Evolutionary conservation across 2,797 vertebrate species (phyloP), one percentile per base, ranked within the genome.

Genomic region (Benthosema pterotum): DNA sequence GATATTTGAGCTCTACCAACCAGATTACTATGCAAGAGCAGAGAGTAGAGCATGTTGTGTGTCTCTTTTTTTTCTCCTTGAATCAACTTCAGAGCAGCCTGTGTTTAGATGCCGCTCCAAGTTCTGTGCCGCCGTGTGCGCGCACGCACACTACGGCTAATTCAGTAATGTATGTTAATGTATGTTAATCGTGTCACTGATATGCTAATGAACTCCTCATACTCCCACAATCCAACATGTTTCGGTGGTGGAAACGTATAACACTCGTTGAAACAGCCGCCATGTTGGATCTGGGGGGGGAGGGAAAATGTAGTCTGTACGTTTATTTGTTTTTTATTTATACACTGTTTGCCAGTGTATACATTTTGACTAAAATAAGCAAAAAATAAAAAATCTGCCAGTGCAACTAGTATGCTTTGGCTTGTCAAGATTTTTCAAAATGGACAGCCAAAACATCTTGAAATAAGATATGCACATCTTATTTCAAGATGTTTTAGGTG

Each of bases 111-210:
- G 80, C 82, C 63, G 77, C 78, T 89, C 83, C 83, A 85, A 85
- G 67, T 87, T 85, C 82, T 87, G n/a, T 25, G 5, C 22, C n/a
- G n/a, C n/a, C n/a, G n/a, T n/a, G n/a, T n/a, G 22, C 22, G 78
- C 78, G n/a, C n/a, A n/a, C n/a, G 79, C 77, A 87, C 75, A 69
- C 72, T 77, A 83, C 87, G 83, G 83, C 87, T 90, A 87, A 87
- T 88, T 88, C 85, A 86, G 38, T 89, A 92, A 91, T 91, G 67
- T 91, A 92, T 92, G 92, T 86, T 88, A 93, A 92, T 92, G 56
- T 91, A 92, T 91, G 90, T 83, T 92, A 92, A 93, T 93, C 91
- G 80, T 90, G 88, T 89, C 87, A 92, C 86, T 90, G 89, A 90
- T 89, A 93, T 93, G 91, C 83, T 91, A 91, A 92, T 90, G 81